Evolutionary conservation across 1,140 invertebrate species (phyloP).

Genomic region (Lordiphosa mommai): DNA sequence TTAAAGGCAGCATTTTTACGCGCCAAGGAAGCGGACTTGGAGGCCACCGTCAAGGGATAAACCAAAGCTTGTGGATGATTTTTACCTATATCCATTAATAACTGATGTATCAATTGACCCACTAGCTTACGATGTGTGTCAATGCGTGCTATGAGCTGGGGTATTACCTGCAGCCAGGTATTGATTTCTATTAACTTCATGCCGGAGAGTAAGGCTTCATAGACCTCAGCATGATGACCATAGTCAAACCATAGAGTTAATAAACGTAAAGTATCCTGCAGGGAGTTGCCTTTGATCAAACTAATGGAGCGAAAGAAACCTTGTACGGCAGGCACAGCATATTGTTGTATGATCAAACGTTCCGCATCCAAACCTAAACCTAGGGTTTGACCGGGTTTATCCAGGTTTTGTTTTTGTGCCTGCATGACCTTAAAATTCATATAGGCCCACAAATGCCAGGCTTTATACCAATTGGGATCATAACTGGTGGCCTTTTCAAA

Average conservation of each 20-base stretch:
- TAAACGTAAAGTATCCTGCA: slow-evolving; percentile 98
- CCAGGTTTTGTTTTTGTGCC: slow-evolving; percentile 83
- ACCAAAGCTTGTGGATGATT: slow-evolving; percentile 95
- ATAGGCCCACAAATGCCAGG: slow-evolving; percentile 98
- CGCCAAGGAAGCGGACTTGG: slow-evolving; percentile 93
- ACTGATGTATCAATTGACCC: slow-evolving; percentile 93
- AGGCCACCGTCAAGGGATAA: slow-evolving; percentile 98
- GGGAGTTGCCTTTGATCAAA: slow-evolving; percentile 93
- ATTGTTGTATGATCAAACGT: slow-evolving; percentile 85
- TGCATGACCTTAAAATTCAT: slow-evolving; percentile 98
- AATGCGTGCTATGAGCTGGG: slow-evolving; percentile 98
- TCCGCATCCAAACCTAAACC: slow-evolving; percentile 59
- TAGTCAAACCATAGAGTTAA: slow-evolving; percentile 97
- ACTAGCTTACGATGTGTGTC: slow-evolving; percentile 95
- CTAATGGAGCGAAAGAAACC: slow-evolving; percentile 98
- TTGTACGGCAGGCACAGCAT: slow-evolving; percentile 95
- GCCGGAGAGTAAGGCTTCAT: slow-evolving; percentile 95
- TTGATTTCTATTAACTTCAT: slow-evolving; percentile 97
- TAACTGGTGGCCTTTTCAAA: slow-evolving; percentile 93
- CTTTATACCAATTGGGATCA: slow-evolving; percentile 95
- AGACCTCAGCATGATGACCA: slow-evolving; percentile 94
- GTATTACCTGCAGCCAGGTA: slow-evolving; percentile 99
- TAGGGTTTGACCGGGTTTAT: slow-evolving; percentile 26
- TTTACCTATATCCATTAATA: slow-evolving; percentile 96
- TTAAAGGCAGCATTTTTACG: slow-evolving; percentile 95